phyloP scores from a whole-genome alignment of 92 coral and sea anemone genomes.

The Muricea muricata region DNA sequence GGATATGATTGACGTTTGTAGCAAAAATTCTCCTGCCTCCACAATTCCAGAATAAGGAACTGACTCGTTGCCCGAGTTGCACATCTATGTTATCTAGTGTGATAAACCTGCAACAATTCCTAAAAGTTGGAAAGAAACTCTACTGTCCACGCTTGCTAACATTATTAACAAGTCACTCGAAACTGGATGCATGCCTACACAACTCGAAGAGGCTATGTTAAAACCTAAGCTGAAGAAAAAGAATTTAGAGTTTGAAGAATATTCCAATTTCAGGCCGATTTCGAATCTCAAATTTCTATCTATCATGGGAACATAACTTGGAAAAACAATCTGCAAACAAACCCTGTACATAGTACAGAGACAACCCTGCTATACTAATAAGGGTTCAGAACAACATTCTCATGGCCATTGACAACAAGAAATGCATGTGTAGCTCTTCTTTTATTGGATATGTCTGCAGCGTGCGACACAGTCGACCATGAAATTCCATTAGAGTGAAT shows the following conservation, averaged over 20 bases:
- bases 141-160: conserved; percentile 30
- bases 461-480: conserved; percentile 21
- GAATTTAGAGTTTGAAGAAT: conserved; percentile 46
- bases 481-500: conserved; percentile 17
- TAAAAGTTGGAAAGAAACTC: background rate
- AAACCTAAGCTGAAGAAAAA: conserved; percentile 62
- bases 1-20: too few species aligned
- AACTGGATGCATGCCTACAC: conserved; percentile 51
- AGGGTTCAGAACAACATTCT: background rate
- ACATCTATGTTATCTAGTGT: too few species aligned
- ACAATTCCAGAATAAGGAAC: too few species aligned
- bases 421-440: background rate
- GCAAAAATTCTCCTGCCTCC: too few species aligned
- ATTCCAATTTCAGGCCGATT: conserved; percentile 56
- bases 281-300: conserved; percentile 54
- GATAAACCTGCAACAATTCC: conserved; percentile 27
- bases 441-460: background rate
- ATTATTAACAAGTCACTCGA: conserved; percentile 51
- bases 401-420: background rate
- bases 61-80: too few species aligned
- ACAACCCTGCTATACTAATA: background rate
- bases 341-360: background rate
- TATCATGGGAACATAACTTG: conserved; percentile 2
- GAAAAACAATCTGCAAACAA: conserved; percentile 49
- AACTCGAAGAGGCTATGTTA: conserved; percentile 52